Evolutionary conservation across 2,888 invertebrate species (phyloP).

Genomic region (Synanthedon formicaeformis): DNA sequence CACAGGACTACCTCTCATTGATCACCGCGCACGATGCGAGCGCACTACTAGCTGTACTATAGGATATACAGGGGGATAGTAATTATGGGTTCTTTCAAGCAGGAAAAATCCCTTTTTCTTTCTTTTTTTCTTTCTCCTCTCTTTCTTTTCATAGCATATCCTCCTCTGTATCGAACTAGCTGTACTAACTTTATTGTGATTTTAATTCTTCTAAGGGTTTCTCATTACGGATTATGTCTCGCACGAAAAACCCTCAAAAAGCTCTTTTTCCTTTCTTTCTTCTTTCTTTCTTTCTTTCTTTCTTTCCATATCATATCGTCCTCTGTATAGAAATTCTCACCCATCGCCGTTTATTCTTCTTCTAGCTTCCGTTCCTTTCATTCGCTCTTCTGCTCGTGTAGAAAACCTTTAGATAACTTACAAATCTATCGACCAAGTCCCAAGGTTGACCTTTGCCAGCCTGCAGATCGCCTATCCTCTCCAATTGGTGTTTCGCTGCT

Average conservation of each 20-base stretch:
- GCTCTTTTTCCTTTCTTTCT: background rate
- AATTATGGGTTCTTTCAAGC: no score
- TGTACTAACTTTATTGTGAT: no score
- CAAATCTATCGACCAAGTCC: slow-evolving; percentile 72
- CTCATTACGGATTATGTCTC: background rate
- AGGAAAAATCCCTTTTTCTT: no score
- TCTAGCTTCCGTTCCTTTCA: slow-evolving; percentile 1
- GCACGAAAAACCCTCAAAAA: background rate
- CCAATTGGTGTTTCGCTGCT: slow-evolving; percentile 70
- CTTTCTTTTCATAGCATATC: no score
- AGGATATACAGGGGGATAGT: no score
- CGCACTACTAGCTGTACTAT: no score
- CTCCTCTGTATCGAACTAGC: no score
- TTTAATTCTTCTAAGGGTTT: background rate
- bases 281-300: background rate
- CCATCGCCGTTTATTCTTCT: slow-evolving; percentile 8
- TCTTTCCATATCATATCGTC: background rate
- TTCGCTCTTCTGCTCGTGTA: background rate
- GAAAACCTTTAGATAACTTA: slow-evolving; percentile 33
- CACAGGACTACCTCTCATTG: no score
- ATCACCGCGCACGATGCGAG: no score
- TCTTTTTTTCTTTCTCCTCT: no score
- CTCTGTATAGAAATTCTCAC: slow-evolving; percentile 1
- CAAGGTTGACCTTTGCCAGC: slow-evolving; percentile 74
- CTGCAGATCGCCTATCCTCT: slow-evolving; percentile 71